These are phyloP conservation scores for Periphyllus acericola DNA, from an alignment of 2,888 invertebrate genomes.

Conservation along the genomic window DNA sequence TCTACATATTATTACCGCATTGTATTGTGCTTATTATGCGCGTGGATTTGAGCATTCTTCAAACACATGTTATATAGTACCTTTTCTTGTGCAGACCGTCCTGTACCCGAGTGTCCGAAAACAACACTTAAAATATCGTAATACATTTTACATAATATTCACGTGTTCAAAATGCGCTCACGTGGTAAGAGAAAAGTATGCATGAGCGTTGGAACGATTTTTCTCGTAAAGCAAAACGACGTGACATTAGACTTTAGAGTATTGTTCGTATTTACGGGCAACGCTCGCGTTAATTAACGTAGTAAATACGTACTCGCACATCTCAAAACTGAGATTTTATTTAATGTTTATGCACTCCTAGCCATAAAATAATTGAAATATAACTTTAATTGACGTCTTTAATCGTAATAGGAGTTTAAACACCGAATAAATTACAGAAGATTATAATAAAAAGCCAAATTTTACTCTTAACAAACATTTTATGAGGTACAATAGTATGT, in stretches of 20 bases:
- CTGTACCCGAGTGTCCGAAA: background rate
- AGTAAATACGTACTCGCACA: background rate
- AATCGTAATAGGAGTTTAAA: slow-evolving; percentile 28
- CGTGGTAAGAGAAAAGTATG: background rate
- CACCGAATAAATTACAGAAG: slow-evolving; percentile 11
- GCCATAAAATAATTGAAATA: slow-evolving; percentile 29
- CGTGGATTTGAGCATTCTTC: background rate
- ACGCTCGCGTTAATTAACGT: background rate
- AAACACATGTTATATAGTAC: background rate
- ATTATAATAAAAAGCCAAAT: slow-evolving; percentile 4
- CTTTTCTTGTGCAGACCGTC: background rate
- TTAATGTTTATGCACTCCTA: slow-evolving; percentile 1
- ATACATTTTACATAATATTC: background rate
- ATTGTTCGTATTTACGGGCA: no score
- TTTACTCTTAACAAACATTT: background rate
- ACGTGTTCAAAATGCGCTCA: background rate
- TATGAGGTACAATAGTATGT: background rate
- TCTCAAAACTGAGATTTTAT: slow-evolving; percentile 14
- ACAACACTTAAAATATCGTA: background rate
- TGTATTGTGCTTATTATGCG: no score
- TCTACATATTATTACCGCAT: no score
- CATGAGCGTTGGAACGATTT: background rate
- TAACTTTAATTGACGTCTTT: slow-evolving; percentile 22
- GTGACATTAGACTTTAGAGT: background rate
- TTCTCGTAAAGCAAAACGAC: slow-evolving; percentile 9